Evolutionary conservation across 2,113 vertebrate genomes (phyloP).

Genomic region (Catharus fuscescens): DNA sequence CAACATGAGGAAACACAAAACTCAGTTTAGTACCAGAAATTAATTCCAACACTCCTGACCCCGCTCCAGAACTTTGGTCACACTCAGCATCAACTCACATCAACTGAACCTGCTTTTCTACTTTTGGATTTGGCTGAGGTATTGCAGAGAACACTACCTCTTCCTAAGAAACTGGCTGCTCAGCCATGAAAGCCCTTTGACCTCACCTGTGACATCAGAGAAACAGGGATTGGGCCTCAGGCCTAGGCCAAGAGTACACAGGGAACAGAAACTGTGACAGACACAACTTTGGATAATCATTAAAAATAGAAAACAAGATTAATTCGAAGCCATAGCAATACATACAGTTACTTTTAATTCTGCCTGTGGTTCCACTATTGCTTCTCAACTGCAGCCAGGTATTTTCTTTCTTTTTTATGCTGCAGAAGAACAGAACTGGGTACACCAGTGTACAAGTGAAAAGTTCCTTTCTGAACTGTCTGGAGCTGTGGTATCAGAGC

Average conservation of each 20-base stretch:
- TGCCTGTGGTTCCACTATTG: neutral
- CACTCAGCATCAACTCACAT: neutral
- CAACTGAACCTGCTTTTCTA: neutral
- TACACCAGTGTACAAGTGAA: neutral
- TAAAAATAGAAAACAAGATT: neutral
- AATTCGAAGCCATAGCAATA: neutral
- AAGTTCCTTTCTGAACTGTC: neutral
- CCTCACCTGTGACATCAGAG: neutral
- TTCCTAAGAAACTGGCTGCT: neutral
- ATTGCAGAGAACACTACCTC: neutral
- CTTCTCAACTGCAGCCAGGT: neutral
- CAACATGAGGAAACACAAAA: neutral
- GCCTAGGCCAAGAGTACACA: neutral
- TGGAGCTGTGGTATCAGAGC: neutral
- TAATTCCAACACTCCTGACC: neutral
- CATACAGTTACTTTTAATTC: neutral
- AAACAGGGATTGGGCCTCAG: neutral
- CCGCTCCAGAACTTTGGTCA: neutral
- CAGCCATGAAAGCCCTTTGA: neutral
- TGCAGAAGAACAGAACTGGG: neutral
- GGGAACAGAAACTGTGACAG: neutral
- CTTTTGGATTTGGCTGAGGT: neutral
- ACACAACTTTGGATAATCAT: neutral
- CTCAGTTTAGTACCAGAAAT: neutral
- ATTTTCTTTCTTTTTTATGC: neutral